phyloP scores from a whole-genome alignment of 1,140 invertebrate species.

The Drosophila mayri region DNA sequence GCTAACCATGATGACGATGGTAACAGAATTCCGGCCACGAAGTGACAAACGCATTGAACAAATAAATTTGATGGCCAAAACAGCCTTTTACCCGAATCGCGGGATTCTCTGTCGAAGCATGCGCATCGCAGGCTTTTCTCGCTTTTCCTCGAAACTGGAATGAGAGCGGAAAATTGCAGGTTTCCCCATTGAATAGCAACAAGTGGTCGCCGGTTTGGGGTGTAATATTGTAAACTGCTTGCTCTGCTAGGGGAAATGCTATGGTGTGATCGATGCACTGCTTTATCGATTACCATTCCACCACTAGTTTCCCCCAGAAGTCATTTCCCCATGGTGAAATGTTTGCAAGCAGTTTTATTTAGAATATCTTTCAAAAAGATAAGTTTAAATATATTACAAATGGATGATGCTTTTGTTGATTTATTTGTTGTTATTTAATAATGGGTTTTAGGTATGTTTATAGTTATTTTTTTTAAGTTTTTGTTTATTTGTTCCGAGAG shows the following conservation, averaged over 20 bases:
- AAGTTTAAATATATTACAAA: background rate
- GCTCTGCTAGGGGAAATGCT: constrained; percentile 10
- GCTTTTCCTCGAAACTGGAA: constrained; percentile 12
- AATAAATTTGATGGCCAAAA: constrained; percentile 62
- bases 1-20: constrained; percentile 41
- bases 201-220: constrained; percentile 59
- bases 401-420: too few species aligned
- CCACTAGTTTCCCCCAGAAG: background rate
- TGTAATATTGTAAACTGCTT: constrained; percentile 14
- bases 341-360: constrained; percentile 3
- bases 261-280: background rate
- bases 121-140: background rate
- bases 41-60: constrained; percentile 58
- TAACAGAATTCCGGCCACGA: constrained; percentile 55
- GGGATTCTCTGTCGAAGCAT: constrained; percentile 28
- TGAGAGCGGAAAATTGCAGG: constrained; percentile 21
- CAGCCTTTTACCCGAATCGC: constrained; percentile 30
- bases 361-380: background rate
- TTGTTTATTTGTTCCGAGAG: too few species aligned
- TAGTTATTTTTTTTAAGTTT: too few species aligned
- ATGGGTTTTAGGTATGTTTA: too few species aligned
- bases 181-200: constrained; percentile 47
- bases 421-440: too few species aligned
- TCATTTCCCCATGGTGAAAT: background rate
- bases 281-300: constrained; percentile 14